A percentile compares a stretch with the other conserved stretches of the same genome.
Conservation (phyloP, 2,797 vertebrate species). For the Coranthus polyacanthus region DNA sequence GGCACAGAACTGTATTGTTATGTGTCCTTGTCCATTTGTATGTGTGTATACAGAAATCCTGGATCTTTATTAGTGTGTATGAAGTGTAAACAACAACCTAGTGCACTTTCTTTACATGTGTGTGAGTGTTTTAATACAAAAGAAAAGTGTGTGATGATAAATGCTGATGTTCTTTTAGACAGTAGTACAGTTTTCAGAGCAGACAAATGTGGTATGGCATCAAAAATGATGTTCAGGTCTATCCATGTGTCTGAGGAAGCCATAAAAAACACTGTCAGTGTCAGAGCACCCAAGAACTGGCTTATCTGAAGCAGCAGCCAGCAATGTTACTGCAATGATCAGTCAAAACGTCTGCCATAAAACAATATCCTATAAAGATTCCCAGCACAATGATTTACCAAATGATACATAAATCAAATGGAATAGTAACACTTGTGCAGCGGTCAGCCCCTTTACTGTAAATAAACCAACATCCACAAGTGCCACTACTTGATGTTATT, state of each 20-base stretch:
- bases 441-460: slow-evolving; percentile 9
- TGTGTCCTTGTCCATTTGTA: too few species aligned
- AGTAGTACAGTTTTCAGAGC: too few species aligned
- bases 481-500: slow-evolving; percentile 12
- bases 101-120: background rate
- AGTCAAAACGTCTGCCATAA: slow-evolving; percentile 13
- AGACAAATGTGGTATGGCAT: too few species aligned
- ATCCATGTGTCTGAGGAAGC: slow-evolving; percentile 22
- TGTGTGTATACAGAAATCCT: too few species aligned
- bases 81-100: background rate
- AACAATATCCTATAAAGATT: slow-evolving; percentile 5
- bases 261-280: too few species aligned
- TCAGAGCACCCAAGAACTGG: background rate
- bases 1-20: too few species aligned
- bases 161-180: too few species aligned
- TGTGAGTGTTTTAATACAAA: too few species aligned
- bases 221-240: background rate
- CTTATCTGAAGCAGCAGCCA: slow-evolving; percentile 10
- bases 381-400: background rate
- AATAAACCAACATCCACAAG: slow-evolving; percentile 2
- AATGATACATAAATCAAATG: slow-evolving; percentile 23
- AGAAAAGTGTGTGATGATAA: too few species aligned
- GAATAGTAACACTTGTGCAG: slow-evolving; percentile 9
- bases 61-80: too few species aligned
- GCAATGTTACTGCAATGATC: slow-evolving; percentile 17